Base-by-base conservation (phyloP, 2,113 vertebrate species). In the Tetrax tetrax region DNA sequence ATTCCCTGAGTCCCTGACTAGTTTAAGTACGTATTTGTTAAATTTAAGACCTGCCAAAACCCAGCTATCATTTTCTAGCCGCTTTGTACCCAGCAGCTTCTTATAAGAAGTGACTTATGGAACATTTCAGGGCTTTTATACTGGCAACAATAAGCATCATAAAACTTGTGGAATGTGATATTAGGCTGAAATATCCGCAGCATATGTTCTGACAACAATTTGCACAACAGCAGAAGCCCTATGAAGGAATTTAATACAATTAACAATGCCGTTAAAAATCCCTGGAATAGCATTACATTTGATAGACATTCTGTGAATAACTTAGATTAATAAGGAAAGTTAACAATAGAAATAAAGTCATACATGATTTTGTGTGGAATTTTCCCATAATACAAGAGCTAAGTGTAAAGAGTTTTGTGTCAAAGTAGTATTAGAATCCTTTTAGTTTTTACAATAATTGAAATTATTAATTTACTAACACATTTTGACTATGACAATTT, bases 1-100 rank as follows among this genome's bases (percentile, higher is more conserved):
- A 95, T 91, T 95, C 92, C 83, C 90, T 12, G 38, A 95, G 65
- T 82, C 92, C 53, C 77, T 33, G 65, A 69, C 86, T 90, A 87
- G 72, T 89, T 92, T 93, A 95, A 84, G 65, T 68, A 75, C 5
- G 57, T 82, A 89, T 81, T 95, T 94, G 57, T 93, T 95, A 87
- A 92, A 97, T 96, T 96, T 93, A 93, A 96, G 83, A 87, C 86
- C 83, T 96, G 94, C 48, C 90, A 95, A 96, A 92, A 12, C 41
- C 65, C 88, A 84, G 69, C 65, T 93, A 72, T 94, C 92, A 78
- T 95, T 95, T 92, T 88, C 83, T 87, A 87, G 70, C 70, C 89
- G 83, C 64, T 90, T 89, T 92, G 50, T 89, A 92, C 79, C 88
- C 61, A 90, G 72, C 61, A 92, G 77, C 57, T 57, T 94, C 89